Evolutionary conservation across 2,888 invertebrate species (phyloP), one percentile per base, ranked within the genome.

Genomic region (Meloe dianella): DNA sequence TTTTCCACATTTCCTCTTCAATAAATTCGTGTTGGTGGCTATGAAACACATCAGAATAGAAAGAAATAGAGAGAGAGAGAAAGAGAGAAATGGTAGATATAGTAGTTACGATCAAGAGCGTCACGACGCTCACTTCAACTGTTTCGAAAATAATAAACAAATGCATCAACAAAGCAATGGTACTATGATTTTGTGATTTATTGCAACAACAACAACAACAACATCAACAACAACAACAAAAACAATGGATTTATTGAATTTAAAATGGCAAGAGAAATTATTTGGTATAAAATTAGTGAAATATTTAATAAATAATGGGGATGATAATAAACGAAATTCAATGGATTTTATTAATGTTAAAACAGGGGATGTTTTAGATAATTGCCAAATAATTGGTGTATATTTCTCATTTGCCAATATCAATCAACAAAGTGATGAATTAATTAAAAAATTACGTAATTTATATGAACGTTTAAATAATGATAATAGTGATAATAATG

Each of bases 321-420:
- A 22, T 20, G 20, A 47, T n/a, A 7, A 38, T n/a, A 38, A 38
- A 14, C 12, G 38, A n/a, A 82, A 77, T 60, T 69, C 76, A 20
- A 86, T 85, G 38, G 85, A 85, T 73, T 86, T 86, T 69, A 85
- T 86, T 69, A 82, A 82, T 67, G 74, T 85, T 14, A 75, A 84
- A 1, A 87, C 88, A 1, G 74, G 82, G 54, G 86, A 87, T 70
- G 85, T 85, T 10, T 85, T 88, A 1, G 84, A 84, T 47, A 85
- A 85, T 0, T 86, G 85, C 12, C 87, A 87, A 12, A 81, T 87
- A 61, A 88, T 89, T 75, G 91, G 90, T 32, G 85, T 91, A 71
- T 91, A 91, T 79, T 91, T 91, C 81, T 90, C 90, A 60, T 91
- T 91, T 79, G 90, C 90, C 17, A 90, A 91, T 75, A 88, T 90